These are phyloP conservation scores for Phasia obesa DNA, from an alignment of 2,888 invertebrate genomes.

Conservation along the genomic window DNA sequence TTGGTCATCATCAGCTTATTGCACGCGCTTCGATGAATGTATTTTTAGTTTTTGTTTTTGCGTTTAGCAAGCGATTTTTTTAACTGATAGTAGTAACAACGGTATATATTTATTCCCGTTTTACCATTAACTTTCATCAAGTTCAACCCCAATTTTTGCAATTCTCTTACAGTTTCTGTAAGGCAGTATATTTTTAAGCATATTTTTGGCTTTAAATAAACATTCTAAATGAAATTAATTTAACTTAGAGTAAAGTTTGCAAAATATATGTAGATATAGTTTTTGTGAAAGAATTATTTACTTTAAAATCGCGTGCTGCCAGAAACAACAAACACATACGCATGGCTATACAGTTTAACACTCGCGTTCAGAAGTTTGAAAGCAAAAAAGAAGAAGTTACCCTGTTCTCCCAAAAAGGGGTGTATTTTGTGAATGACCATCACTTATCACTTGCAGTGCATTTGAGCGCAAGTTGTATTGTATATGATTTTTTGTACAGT, in stretches of 20 bases:
- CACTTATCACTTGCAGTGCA: slow-evolving; percentile 63
- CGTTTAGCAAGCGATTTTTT: slow-evolving; percentile 57
- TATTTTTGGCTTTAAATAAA: slow-evolving; percentile 24
- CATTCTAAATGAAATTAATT: slow-evolving; percentile 44
- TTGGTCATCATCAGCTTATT: slow-evolving; percentile 63
- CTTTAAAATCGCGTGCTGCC: slow-evolving; percentile 65
- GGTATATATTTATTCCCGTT: slow-evolving; percentile 54
- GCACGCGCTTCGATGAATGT: slow-evolving; percentile 55
- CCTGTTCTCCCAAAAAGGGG: slow-evolving; percentile 54
- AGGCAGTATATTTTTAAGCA: slow-evolving; percentile 6
- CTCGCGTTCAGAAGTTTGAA: slow-evolving; percentile 43
- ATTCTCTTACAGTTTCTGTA: neutral
- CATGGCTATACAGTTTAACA: slow-evolving; percentile 65
- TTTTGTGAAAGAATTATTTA: slow-evolving; percentile 26
- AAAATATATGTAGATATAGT: slow-evolving; percentile 27
- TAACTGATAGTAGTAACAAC: slow-evolving; percentile 64
- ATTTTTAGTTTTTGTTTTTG: slow-evolving; percentile 2
- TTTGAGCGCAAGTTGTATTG: neutral
- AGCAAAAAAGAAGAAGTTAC: neutral
- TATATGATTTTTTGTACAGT: neutral
- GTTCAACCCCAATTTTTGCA: slow-evolving; percentile 53
- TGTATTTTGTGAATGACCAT: slow-evolving; percentile 63
- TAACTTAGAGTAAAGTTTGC: slow-evolving; percentile 29
- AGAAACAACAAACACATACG: slow-evolving; percentile 14
- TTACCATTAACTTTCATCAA: slow-evolving; percentile 60